These are phyloP conservation scores for Clarias magur DNA, from an alignment of 2,113 vertebrate species.

Conservation along the genomic window DNA sequence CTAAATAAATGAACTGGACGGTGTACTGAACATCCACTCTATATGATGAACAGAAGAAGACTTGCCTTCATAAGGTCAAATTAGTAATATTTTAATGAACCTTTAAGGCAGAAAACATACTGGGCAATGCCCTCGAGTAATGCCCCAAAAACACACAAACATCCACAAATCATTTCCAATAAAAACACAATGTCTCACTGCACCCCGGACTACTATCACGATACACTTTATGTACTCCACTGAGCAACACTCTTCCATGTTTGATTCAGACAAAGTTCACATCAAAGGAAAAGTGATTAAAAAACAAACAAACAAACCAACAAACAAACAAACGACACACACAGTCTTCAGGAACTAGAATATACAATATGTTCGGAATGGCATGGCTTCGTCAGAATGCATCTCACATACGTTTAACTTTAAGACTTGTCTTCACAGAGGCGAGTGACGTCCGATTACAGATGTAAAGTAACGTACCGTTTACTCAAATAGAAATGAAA, in stretches of 20 bases:
- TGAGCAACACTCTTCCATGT: conserved; percentile 23
- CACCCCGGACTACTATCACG: conserved; percentile 41
- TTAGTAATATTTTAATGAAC: conserved; percentile 50
- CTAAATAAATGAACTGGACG: accelerated
- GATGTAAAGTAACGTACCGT: conserved; percentile 8
- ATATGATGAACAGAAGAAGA: neutral
- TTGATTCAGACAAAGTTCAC: conserved; percentile 19
- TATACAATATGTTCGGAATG: conserved; percentile 18
- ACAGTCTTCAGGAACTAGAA: conserved; percentile 25
- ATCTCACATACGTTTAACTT: neutral
- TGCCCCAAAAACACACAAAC: conserved; percentile 24
- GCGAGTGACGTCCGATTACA: conserved; percentile 10
- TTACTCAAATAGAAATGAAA: conserved; percentile 16
- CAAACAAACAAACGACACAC: neutral
- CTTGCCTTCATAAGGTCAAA: neutral
- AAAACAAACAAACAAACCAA: neutral
- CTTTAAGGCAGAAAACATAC: conserved; percentile 39
- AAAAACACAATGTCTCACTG: conserved; percentile 33
- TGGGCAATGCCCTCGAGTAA: conserved; percentile 30
- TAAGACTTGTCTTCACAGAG: conserved; percentile 12
- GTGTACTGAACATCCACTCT: neutral
- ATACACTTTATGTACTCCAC: conserved; percentile 26
- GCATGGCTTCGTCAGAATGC: conserved; percentile 50
- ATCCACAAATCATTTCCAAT: conserved; percentile 39
- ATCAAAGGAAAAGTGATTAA: conserved; percentile 21